phyloP scores from a whole-genome alignment of 2,113 vertebrate genomes.

The Zosterops pallidus region DNA sequence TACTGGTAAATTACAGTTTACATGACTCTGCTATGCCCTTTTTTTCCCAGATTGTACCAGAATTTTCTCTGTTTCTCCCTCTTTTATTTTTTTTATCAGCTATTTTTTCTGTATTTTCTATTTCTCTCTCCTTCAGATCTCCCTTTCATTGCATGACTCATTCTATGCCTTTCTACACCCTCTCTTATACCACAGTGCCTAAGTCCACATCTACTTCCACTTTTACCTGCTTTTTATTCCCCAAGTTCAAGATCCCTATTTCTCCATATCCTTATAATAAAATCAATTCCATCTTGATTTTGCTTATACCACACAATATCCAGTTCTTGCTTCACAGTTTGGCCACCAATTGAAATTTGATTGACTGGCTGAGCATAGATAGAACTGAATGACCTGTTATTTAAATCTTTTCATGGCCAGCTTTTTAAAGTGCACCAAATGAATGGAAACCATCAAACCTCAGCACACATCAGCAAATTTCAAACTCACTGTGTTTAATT shows the following conservation, averaged over 20 bases:
- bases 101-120: background rate
- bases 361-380: background rate
- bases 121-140: background rate
- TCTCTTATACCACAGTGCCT: background rate
- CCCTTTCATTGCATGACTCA: background rate
- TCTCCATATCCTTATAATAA: background rate
- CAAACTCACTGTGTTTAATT: background rate
- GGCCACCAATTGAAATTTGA: constrained; percentile 9
- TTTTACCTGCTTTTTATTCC: background rate
- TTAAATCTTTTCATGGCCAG: background rate
- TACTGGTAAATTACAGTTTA: background rate
- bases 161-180: background rate
- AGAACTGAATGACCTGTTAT: background rate
- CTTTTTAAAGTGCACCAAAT: background rate
- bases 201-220: background rate
- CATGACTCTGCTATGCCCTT: background rate
- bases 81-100: background rate
- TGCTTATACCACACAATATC: background rate
- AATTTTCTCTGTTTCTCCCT: background rate
- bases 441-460: background rate
- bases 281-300: background rate
- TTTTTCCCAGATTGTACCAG: background rate
- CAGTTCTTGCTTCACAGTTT: background rate
- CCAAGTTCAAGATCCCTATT: background rate
- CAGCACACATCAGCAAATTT: constrained; percentile 1